Conservation (phyloP, 1,140 invertebrate genomes). For the Sipha flava region DNA sequence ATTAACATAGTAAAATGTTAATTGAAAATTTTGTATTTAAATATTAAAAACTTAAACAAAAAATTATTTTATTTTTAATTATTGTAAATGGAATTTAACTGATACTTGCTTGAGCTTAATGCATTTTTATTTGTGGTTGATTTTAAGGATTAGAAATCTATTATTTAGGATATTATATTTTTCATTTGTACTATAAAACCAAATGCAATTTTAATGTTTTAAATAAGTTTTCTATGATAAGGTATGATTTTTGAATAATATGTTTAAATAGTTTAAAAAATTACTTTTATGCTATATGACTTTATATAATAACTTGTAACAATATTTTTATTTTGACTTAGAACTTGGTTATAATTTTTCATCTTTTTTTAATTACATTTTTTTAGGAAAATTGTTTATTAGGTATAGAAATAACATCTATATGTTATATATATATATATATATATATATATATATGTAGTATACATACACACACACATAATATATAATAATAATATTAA, state of each 20-base stretch:
- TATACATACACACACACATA: too few species aligned
- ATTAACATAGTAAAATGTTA: neutral
- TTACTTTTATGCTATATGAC: too few species aligned
- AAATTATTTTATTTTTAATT: neutral
- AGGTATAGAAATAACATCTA: constrained; percentile 11
- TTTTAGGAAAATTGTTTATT: constrained; percentile 28
- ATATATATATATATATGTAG: too few species aligned
- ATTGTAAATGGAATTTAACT: constrained; percentile 7
- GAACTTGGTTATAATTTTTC: constrained; percentile 17
- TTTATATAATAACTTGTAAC: constrained; percentile 15
- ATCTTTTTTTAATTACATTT: constrained; percentile 15
- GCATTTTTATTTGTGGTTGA: constrained; percentile 8
- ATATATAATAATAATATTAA: constrained; percentile 29
- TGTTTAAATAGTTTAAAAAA: neutral
- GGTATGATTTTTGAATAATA: neutral
- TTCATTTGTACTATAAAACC: constrained; percentile 20
- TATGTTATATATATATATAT: constrained; percentile 15
- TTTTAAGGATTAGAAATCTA: constrained; percentile 3
- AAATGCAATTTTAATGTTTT: constrained; percentile 14
- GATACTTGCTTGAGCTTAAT: constrained; percentile 27
- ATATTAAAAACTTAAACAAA: neutral
- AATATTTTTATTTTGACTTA: constrained; percentile 13
- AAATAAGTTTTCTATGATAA: constrained; percentile 15
- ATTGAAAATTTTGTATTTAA: constrained; percentile 10
- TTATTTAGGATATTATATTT: constrained; percentile 6